A percentile compares a stretch with the other conserved stretches of the same genome.
Evolutionary conservation across 2,113 vertebrate species (phyloP).

Genomic region (Syngnathus scovelli): DNA sequence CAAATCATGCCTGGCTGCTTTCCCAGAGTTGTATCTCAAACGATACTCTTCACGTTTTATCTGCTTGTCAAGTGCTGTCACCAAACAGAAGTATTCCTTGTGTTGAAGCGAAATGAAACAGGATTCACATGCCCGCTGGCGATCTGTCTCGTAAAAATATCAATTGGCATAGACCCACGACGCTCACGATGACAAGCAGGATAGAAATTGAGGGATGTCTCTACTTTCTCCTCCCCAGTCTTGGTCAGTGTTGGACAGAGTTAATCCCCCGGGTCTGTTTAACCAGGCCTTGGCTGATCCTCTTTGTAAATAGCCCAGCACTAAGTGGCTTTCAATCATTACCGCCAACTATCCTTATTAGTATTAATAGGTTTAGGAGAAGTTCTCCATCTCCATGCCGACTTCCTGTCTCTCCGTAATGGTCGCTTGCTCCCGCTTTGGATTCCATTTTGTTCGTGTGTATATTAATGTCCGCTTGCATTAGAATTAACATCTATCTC

Average conservation of each 20-base stretch:
- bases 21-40: slow-evolving; percentile 25
- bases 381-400: slow-evolving; percentile 21
- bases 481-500: slow-evolving; percentile 43
- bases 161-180: too few species aligned
- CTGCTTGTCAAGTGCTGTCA: slow-evolving; percentile 12
- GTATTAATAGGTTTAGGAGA: slow-evolving; percentile 56
- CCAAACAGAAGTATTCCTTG: background rate
- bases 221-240: background rate
- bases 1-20: slow-evolving; percentile 31
- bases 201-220: background rate
- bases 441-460: slow-evolving; percentile 18
- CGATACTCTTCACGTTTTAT: slow-evolving; percentile 18
- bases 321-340: slow-evolving; percentile 63
- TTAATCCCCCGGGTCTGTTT: slow-evolving; percentile 51
- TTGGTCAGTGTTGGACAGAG: slow-evolving; percentile 17
- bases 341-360: slow-evolving; percentile 49
- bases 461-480: slow-evolving; percentile 39
- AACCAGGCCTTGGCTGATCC: slow-evolving; percentile 53
- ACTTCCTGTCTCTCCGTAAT: slow-evolving; percentile 21
- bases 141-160: too few species aligned
- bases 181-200: too few species aligned
- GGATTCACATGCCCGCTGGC: background rate
- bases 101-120: background rate
- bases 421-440: slow-evolving; percentile 20
- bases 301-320: slow-evolving; percentile 50